Percentiles rank a stretch among this genome's conserved stretches.
Evolutionary conservation across 2,888 invertebrate genomes (phyloP).

Genomic region (Sphaeridia pumilis): DNA sequence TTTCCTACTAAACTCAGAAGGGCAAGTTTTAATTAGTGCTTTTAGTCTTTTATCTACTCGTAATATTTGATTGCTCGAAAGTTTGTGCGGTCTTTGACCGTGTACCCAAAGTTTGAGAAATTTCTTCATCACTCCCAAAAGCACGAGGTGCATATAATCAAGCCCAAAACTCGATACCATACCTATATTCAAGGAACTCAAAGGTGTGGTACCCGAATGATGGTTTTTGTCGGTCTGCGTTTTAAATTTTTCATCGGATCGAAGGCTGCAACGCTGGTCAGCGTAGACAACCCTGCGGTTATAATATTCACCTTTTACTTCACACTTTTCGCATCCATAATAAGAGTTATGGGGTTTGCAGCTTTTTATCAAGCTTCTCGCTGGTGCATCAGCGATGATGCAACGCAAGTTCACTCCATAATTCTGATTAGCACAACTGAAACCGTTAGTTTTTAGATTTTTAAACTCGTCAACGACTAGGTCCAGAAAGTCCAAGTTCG

Average conservation of each 20-base stretch:
- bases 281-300: not conserved
- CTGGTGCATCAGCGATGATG: conserved; percentile 12
- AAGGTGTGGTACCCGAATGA: conserved; percentile 21
- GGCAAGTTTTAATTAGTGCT: not conserved
- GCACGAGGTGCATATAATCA: conserved; percentile 26
- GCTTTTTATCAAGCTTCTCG: conserved; percentile 3
- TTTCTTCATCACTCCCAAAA: conserved; percentile 27
- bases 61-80: not conserved
- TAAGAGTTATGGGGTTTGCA: conserved; percentile 4
- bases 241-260: conserved; percentile 14
- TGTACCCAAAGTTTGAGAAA: not conserved
- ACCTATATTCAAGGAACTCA: conserved; percentile 19
- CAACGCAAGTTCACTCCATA: not conserved
- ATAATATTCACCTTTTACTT: conserved; percentile 2
- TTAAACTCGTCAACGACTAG: conserved; percentile 2
- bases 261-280: not conserved
- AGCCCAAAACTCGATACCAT: conserved; percentile 24
- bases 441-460: not conserved
- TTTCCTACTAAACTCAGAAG: conserved; percentile 5
- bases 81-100: not conserved
- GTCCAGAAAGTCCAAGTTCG: not conserved
- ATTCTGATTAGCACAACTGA: not conserved
- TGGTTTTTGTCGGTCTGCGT: conserved; percentile 21
- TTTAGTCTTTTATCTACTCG: not conserved
- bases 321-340: conserved; percentile 10